Evolutionary conservation across 2,797 vertebrate genomes (phyloP), one percentile per base, ranked within the genome.

Genomic region (Acropternis orthonyx): DNA sequence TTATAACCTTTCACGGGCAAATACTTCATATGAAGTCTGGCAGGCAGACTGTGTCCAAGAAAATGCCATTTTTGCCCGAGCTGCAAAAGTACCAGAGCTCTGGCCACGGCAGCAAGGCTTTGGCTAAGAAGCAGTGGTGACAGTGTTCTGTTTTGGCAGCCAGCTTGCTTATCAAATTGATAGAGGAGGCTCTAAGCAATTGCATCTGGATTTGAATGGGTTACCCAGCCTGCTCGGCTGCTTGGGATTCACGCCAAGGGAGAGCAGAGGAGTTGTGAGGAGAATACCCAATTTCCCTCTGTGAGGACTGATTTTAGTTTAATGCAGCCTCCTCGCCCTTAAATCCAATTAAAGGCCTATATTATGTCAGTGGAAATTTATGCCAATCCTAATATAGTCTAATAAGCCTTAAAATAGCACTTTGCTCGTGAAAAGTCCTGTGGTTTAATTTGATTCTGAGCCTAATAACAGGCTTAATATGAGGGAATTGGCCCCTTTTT

Each of bases 341-440:
- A 97, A 98, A 98, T 98, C 97, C 98, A 98, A 98, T 98, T 98
- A 98, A 97, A 98, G 97, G 95, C 97, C 96, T 82, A 97, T 98
- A 98, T 98, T 98, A 98, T 98, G 98, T 98, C 97, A 97, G 97
- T 97, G 95, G 95, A 97, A 98, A 98, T 98, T 97, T 98, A 98
- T 98, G 98, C 98, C 98, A 98, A 98, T 98, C 97, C 98, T 98
- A 98, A 98, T 98, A 98, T 97, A 98, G 97, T 96, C 97, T 98
- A 98, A 98, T 98, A 98, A 98, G 97, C 97, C 98, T 98, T 98
- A 98, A 98, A 98, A 98, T 98, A 98, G 98, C 97, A 97, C 97
- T 97, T 96, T 95, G 96, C 80, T 95, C 92, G 97, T 97, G 97
- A 97, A 98, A 98, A 98, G 97, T 97, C 98, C 97, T 97, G 96